Evolutionary conservation across 2,797 vertebrate species (phyloP).

Genomic region (Enoplosus armatus): DNA sequence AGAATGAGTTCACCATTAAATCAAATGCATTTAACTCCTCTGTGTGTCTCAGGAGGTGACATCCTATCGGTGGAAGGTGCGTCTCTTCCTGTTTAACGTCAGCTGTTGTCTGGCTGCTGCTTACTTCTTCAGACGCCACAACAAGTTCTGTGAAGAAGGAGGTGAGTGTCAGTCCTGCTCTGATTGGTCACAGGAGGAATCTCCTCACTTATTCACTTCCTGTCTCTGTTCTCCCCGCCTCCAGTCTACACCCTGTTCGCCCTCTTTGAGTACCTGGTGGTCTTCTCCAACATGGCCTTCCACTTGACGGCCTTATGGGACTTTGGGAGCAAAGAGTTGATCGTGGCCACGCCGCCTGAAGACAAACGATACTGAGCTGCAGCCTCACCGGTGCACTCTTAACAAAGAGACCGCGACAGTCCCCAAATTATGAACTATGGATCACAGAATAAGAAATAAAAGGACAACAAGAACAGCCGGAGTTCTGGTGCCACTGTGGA

Average conservation of each 20-base stretch:
- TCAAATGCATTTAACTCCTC: neutral
- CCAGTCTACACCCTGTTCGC: constrained; percentile 95
- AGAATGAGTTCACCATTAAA: neutral
- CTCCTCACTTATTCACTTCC: neutral
- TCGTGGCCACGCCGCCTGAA: constrained; percentile 88
- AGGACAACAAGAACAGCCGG: no score
- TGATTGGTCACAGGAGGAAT: neutral
- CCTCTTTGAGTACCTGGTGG: constrained; percentile 93
- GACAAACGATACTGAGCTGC: constrained; percentile 89
- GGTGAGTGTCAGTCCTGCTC: constrained; percentile 81
- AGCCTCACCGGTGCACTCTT: neutral
- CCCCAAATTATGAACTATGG: no score
- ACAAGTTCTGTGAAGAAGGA: constrained; percentile 91
- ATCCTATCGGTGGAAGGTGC: constrained; percentile 90
- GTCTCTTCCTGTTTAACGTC: constrained; percentile 90
- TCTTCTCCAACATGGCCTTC: constrained; percentile 97
- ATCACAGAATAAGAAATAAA: no score
- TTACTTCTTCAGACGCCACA: constrained; percentile 93
- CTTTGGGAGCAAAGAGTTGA: constrained; percentile 92
- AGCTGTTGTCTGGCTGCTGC: constrained; percentile 81
- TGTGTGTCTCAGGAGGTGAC: constrained; percentile 86
- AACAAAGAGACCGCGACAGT: no score
- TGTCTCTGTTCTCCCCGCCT: neutral
- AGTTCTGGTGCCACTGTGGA: no score
- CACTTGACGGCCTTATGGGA: constrained; percentile 97